Base-by-base conservation (phyloP, 2,888 invertebrate genomes). In the Dasysyrphus tricinctus region DNA sequence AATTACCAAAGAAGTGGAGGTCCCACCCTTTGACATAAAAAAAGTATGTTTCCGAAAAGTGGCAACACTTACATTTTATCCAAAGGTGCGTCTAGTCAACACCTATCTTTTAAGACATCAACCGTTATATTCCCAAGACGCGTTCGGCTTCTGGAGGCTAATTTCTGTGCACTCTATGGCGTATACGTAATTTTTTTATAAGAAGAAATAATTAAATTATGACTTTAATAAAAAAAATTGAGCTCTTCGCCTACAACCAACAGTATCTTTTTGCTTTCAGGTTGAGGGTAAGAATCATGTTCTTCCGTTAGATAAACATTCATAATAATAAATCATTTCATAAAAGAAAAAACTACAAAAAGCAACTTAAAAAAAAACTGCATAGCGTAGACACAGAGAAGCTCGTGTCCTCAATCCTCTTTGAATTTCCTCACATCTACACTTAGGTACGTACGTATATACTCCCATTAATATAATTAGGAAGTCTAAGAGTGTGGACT, bases 381-480 rank as follows among this genome's bases (percentile, higher is more conserved):
- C 77, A 73, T 47, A 34, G 37, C 56, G 54, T 54, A 73, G 67
- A 73, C 47, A 12, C 54, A 67, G 51, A 74, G 49, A 73, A 73
- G 39, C 54, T 54, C 63, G 16, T 47, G 63, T 65, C 63, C 56
- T 42, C 47, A 74, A 47, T 65, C 63, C 56, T 42, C 47, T 70
- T 69, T 47, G 47, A 61, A 74, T 54, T 54, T 78, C 29, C 11
- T n/a, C 29, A 49, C 44, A 34, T 65, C 63, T 47, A 44, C 70
- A 47, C 57, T 70, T 51, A 24, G 16, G 47, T 49, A 24, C 3
- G 3, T 3, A 32, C 12, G 47, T 49, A 24, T 24, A 24, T 3
- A 32, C 12, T 61, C 14, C 11, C 14, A 24, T 19, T 72, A 57
- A 75, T 80, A 70, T 76, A 76, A 80, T 84, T 80, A 80, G 72